Conservation (phyloP, 2,888 invertebrate species). For the Idaea dimidiata region DNA sequence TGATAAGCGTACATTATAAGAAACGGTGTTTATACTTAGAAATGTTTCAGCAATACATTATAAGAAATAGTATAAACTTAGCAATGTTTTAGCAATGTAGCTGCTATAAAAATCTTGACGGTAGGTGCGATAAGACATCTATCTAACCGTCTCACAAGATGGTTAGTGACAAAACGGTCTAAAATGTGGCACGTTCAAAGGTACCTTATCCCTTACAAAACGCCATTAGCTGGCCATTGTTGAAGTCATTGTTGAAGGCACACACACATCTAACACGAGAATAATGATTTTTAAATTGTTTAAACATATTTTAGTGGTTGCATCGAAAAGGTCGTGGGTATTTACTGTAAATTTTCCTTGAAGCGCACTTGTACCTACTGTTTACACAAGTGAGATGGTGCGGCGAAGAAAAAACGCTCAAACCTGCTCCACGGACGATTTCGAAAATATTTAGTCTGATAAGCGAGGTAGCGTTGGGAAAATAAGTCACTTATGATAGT, state of each 20-base stretch:
- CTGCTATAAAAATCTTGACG: no score
- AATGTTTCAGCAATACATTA: no score
- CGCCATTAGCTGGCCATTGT: neutral
- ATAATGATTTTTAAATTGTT: conserved; percentile 23
- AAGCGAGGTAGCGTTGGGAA: conserved; percentile 46
- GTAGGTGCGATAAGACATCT: no score
- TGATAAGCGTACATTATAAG: no score
- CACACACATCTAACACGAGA: conserved; percentile 5
- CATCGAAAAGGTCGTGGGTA: conserved; percentile 44
- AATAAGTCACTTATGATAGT: conserved; percentile 11
- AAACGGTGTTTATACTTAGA: no score
- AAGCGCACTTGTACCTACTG: conserved; percentile 62
- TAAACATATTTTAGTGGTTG: conserved; percentile 16
- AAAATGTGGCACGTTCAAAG: neutral
- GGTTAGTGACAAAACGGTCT: no score
- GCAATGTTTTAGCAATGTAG: no score
- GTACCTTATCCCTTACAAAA: neutral
- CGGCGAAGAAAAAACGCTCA: conserved; percentile 63
- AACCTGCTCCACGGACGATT: conserved; percentile 69
- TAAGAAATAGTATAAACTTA: no score
- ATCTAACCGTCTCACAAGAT: no score
- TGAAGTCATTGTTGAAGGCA: neutral
- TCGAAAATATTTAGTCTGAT: conserved; percentile 74
- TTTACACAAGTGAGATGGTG: conserved; percentile 72
- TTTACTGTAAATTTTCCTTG: conserved; percentile 60